Conservation (phyloP, 1,140 invertebrate genomes). For the Pectinophora gossypiella region DNA sequence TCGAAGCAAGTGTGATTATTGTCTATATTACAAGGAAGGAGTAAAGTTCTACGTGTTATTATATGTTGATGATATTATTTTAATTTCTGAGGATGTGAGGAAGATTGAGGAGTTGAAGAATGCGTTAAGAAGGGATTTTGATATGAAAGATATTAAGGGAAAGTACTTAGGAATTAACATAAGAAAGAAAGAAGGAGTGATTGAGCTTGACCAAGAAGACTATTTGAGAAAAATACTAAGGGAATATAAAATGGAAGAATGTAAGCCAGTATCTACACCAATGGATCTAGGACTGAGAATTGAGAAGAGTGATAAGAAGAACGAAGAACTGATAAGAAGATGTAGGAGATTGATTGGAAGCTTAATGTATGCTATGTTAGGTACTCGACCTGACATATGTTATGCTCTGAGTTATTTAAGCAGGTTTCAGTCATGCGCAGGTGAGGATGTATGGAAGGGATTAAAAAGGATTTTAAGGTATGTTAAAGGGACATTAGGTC, state of each 20-base stretch:
- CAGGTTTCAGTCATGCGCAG: constrained; percentile 29
- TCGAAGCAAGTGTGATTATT: constrained; percentile 30
- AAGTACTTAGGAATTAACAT: constrained; percentile 31
- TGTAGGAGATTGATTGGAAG: constrained; percentile 28
- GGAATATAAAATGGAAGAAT: constrained; percentile 21
- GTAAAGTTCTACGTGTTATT: constrained; percentile 27
- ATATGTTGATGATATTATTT: constrained; percentile 39
- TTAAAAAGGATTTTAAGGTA: constrained; percentile 38
- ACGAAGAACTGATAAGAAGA: not conserved
- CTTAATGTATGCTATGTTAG: constrained; percentile 34
- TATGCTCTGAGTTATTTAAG: constrained; percentile 28
- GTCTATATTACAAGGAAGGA: constrained; percentile 25
- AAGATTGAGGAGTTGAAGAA: not conserved
- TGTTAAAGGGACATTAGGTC: constrained; percentile 27
- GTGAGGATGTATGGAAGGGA: constrained; percentile 24
- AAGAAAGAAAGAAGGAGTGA: constrained; percentile 11
- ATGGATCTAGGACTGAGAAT: constrained; percentile 1
- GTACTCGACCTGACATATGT: constrained; percentile 34
- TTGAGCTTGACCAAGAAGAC: constrained; percentile 21
- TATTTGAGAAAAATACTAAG: constrained; percentile 31
- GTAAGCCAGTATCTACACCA: constrained; percentile 1
- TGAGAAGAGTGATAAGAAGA: no score
- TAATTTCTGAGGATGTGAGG: constrained; percentile 23
- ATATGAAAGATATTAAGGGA: constrained; percentile 6
- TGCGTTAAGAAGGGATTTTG: not conserved